A percentile compares a stretch with the other conserved stretches of the same genome.
These are phyloP conservation scores for Vulpes vulpes DNA, from an alignment of 2,113 vertebrate genomes.

Conservation along the genomic window DNA sequence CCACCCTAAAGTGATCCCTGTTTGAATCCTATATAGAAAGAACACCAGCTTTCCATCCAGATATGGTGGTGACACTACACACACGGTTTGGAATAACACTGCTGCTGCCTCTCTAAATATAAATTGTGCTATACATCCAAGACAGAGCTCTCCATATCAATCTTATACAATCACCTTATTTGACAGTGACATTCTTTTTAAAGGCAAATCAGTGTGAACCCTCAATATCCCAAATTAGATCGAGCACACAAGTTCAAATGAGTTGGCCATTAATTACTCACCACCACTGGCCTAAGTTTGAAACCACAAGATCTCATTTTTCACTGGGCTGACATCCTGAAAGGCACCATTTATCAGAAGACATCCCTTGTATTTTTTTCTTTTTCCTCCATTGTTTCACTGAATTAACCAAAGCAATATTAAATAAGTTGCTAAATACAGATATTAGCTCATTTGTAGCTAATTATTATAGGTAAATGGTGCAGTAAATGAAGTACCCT, in stretches of 20 bases:
- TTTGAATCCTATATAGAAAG: not conserved
- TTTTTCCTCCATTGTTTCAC: conserved; percentile 79
- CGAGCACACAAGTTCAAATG: conserved; percentile 81
- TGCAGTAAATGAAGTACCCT: conserved; percentile 86
- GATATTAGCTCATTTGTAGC: conserved; percentile 88
- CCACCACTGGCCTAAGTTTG: conserved; percentile 72
- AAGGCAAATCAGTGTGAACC: conserved; percentile 80
- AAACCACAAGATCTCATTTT: conserved; percentile 79
- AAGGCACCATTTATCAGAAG: conserved; percentile 85
- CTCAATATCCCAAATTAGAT: conserved; percentile 86
- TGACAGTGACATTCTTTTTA: conserved; percentile 82
- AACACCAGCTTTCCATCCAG: not conserved
- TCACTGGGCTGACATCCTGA: conserved; percentile 85
- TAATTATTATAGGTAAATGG: conserved; percentile 89
- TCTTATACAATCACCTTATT: conserved; percentile 81
- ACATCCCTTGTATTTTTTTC: conserved; percentile 79
- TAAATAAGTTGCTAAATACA: conserved; percentile 87
- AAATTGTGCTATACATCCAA: not conserved
- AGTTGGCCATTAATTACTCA: conserved; percentile 85
- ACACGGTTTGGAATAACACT: not conserved
- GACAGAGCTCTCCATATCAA: conserved; percentile 65
- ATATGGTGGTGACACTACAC: not conserved
- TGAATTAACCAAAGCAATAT: conserved; percentile 83
- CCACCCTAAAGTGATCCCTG: not conserved
- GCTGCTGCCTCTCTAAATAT: not conserved